Conservation (phyloP, 1,140 invertebrate species). For the Idris sp. region DNA sequence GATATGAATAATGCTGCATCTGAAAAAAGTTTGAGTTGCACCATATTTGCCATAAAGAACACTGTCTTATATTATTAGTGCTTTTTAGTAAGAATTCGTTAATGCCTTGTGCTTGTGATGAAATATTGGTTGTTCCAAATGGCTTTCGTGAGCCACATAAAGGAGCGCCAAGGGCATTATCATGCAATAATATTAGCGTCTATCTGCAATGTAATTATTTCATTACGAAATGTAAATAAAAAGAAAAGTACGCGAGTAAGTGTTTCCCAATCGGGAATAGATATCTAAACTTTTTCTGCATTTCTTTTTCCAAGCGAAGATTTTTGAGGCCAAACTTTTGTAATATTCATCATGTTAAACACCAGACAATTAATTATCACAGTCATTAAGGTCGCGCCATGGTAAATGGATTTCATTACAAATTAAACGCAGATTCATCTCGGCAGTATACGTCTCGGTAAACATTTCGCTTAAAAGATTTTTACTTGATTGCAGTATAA, state of each 20-base stretch:
- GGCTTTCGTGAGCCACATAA: constrained; percentile 62
- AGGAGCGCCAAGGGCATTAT: constrained; percentile 65
- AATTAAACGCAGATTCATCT: too few species aligned
- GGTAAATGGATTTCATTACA: too few species aligned
- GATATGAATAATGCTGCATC: constrained; percentile 49
- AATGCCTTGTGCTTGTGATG: constrained; percentile 52
- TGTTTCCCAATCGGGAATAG: constrained; percentile 48
- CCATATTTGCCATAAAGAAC: constrained; percentile 56
- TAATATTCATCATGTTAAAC: constrained; percentile 52
- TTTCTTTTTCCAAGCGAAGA: constrained; percentile 40
- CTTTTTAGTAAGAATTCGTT: constrained; percentile 64
- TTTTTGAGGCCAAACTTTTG: constrained; percentile 51
- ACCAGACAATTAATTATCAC: constrained; percentile 27
- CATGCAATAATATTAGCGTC: constrained; percentile 57
- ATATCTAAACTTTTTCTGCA: constrained; percentile 41
- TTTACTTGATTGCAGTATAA: too few species aligned
- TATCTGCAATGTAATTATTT: constrained; percentile 60
- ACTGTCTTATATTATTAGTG: constrained; percentile 54
- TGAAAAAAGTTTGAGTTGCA: constrained; percentile 44
- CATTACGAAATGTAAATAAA: constrained; percentile 61
- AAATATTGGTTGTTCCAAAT: constrained; percentile 61
- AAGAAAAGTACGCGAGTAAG: constrained; percentile 33
- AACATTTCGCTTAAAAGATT: too few species aligned
- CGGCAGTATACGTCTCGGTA: too few species aligned
- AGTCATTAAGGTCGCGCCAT: constrained; percentile 34